Conservation (phyloP, 2,888 invertebrate species). For the Chironomus tentans region DNA sequence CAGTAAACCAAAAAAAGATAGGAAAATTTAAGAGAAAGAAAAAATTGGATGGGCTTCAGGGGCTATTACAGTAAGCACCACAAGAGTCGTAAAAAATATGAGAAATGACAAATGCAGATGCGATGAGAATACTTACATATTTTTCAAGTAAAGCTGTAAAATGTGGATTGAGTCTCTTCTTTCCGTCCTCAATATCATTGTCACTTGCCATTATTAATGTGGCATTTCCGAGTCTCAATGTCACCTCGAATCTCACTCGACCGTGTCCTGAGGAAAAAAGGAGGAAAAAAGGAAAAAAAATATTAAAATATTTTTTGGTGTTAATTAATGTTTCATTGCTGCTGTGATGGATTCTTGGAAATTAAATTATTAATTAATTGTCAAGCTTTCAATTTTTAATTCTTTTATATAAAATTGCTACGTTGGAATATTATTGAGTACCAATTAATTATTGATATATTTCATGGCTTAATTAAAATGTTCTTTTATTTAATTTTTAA, state of each 20-base stretch:
- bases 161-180: slow-evolving; percentile 15
- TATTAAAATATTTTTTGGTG: background rate
- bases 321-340: no score
- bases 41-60: no score
- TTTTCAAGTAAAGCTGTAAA: slow-evolving; percentile 16
- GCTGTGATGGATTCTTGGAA: no score
- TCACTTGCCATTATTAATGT: background rate
- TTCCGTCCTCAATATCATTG: background rate
- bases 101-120: background rate
- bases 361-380: no score
- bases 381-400: no score
- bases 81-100: background rate
- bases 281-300: background rate
- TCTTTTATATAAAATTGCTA: no score
- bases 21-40: no score
- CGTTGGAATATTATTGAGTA: no score
- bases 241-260: slow-evolving; percentile 2
- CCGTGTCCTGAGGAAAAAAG: background rate
- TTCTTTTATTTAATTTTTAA: no score
- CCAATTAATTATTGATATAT: no score
- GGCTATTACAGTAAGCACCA: background rate
- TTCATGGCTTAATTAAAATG: no score
- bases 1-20: no score
- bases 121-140: slow-evolving; percentile 16
- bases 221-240: slow-evolving; percentile 19